Evolutionary conservation across 2,797 vertebrate genomes (phyloP).

Genomic region (Scolopax rusticola): DNA sequence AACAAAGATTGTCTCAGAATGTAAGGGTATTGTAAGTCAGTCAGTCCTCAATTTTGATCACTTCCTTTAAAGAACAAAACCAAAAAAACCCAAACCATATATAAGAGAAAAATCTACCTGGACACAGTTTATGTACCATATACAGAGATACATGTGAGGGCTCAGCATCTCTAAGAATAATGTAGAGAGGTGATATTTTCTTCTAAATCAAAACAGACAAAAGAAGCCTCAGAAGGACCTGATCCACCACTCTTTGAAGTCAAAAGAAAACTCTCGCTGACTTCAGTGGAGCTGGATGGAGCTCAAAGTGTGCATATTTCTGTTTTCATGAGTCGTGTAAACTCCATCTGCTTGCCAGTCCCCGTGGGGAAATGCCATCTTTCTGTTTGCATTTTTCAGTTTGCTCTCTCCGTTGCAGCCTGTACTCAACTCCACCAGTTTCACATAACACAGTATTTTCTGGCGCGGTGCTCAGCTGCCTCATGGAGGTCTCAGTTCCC

Average conservation of each 20-base stretch:
- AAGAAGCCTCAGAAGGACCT: background rate
- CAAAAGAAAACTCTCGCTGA: background rate
- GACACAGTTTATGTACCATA: rapidly evolving
- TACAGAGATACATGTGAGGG: rapidly evolving
- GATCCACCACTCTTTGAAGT: background rate
- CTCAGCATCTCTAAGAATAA: background rate
- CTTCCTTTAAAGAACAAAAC: background rate
- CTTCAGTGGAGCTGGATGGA: background rate
- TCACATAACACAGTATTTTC: background rate
- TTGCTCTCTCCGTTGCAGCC: background rate
- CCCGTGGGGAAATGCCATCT: conserved; percentile 1
- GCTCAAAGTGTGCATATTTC: background rate
- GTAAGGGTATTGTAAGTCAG: background rate
- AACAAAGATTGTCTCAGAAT: background rate
- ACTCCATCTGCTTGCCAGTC: conserved; percentile 21
- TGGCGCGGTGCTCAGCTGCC: background rate
- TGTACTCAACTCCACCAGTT: background rate
- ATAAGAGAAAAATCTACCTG: background rate
- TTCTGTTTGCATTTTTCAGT: background rate
- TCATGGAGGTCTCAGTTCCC: background rate
- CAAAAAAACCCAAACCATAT: rapidly evolving
- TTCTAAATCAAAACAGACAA: background rate
- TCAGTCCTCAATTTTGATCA: background rate
- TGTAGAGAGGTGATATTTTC: rapidly evolving
- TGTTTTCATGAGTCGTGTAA: background rate